Conservation (phyloP, 2,888 invertebrate genomes). For the Priapulus caudatus region DNA sequence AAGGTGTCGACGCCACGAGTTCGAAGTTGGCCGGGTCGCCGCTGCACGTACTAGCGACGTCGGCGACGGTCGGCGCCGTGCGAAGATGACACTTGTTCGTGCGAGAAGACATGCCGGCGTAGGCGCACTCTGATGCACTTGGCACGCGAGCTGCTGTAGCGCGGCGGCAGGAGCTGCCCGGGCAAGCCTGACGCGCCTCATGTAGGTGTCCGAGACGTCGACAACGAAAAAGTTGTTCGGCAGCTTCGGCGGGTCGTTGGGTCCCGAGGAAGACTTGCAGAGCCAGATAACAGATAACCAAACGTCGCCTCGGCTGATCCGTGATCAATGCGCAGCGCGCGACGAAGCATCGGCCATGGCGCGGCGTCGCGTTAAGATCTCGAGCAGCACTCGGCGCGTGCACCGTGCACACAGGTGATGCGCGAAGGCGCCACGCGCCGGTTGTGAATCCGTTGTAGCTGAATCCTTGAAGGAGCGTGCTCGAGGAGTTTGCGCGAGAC, state of each 20-base stretch:
- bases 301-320: slow-evolving; percentile 68
- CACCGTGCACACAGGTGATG: slow-evolving; percentile 74
- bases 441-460: slow-evolving; percentile 97
- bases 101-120: slow-evolving; percentile 89
- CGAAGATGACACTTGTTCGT: slow-evolving; percentile 98
- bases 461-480: slow-evolving; percentile 82
- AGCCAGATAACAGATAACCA: no score
- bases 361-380: slow-evolving; percentile 78
- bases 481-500: slow-evolving; percentile 91
- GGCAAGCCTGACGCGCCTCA: slow-evolving; percentile 92
- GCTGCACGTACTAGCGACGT: slow-evolving; percentile 79
- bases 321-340: slow-evolving; percentile 84
- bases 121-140: slow-evolving; percentile 91
- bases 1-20: slow-evolving; percentile 94
- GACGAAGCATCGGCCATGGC: slow-evolving; percentile 93
- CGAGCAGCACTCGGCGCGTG: slow-evolving; percentile 90
- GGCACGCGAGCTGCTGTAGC: slow-evolving; percentile 60
- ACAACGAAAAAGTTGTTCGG: slow-evolving; percentile 96
- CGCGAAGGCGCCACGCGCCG: slow-evolving; percentile 84
- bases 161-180: slow-evolving; percentile 75
- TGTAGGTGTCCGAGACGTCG: slow-evolving; percentile 78
- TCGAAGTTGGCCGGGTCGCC: slow-evolving; percentile 96
- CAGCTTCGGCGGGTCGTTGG: slow-evolving; percentile 46
- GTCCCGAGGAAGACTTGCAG: slow-evolving; percentile 86
- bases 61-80: slow-evolving; percentile 79